Percentiles rank a stretch among this genome's conserved stretches.
phyloP scores from a whole-genome alignment of 2,113 vertebrate genomes.

The Otus sunia region DNA sequence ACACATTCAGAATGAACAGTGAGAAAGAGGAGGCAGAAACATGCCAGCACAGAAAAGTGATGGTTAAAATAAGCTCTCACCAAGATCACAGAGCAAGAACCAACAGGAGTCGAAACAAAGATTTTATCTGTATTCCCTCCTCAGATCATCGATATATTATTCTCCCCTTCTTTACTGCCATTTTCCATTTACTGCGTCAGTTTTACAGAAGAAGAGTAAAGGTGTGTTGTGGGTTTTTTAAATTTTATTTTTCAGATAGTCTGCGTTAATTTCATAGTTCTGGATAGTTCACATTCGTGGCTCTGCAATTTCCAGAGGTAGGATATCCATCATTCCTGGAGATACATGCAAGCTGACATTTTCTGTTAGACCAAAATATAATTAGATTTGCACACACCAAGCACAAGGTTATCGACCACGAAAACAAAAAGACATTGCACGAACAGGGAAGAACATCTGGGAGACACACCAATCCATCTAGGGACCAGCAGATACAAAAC shows the following conservation, averaged over 20 bases:
- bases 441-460: not conserved
- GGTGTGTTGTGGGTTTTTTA: too few species aligned
- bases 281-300: not conserved
- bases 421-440: not conserved
- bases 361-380: conserved; percentile 15
- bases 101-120: not conserved
- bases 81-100: not conserved
- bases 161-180: not conserved
- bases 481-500: not conserved
- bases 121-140: not conserved
- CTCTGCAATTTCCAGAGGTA: not conserved
- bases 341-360: not conserved
- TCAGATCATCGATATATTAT: not conserved
- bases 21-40: not conserved
- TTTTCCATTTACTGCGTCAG: not conserved
- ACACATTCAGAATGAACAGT: not conserved
- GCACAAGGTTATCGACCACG: not conserved
- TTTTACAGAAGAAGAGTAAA: not conserved
- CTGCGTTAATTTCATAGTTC: not conserved
- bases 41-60: not conserved
- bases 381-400: conserved; percentile 23
- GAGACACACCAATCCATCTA: not conserved
- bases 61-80: not conserved
- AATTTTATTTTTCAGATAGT: not conserved
- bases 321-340: conserved; percentile 11